Base-by-base conservation (phyloP, 2,888 invertebrate genomes). In the Ophonus ardosiacus region DNA sequence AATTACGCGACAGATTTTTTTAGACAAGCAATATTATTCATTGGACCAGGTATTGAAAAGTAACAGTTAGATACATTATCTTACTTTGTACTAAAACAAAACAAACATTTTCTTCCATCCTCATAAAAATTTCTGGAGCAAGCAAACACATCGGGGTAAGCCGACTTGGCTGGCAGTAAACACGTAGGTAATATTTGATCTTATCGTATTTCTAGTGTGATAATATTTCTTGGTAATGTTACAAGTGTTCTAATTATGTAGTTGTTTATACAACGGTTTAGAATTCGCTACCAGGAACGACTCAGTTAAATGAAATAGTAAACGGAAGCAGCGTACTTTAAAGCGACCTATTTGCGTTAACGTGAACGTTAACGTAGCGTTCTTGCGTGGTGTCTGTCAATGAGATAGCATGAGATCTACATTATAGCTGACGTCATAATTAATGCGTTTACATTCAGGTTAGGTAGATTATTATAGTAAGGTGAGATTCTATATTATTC, bases 221-320 rank as follows among this genome's bases (percentile, higher is more conserved):
- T 78, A 78, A 56, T 78, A 78, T 56, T 78, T 78, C 78, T 31
- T 56, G 78, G 78, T 78, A 78, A 78, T 78, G 78, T 78, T 78
- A 57, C 78, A 21, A 78, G 24, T 57, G 57, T 78, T 78, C 78
- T 78, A 78, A 78, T 78, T 78, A 78, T 78, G 43, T 43, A 76
- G 76, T 76, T 56, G 76, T 76, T 68, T 68, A 76, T 76, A 57
- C 57, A 57, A 78, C 78, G 78, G 78, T 78, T 21, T 56, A 57
- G 78, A 57, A 51, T 78, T 78, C 56, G 15, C 56, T 56, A 56
- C 56, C 68, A 68, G 15, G 68, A 68, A 78, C 57, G n/a, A 78
- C 18, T 56, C 56, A 78, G 78, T 78, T 78, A 78, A 78, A 56
- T 57, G 78, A 78, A 78, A 78, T 57, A 78, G 78, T 56, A 56